Evolutionary conservation across 1,140 invertebrate species (phyloP), one percentile per base, ranked within the genome.

Genomic region (Fopius arisanus): DNA sequence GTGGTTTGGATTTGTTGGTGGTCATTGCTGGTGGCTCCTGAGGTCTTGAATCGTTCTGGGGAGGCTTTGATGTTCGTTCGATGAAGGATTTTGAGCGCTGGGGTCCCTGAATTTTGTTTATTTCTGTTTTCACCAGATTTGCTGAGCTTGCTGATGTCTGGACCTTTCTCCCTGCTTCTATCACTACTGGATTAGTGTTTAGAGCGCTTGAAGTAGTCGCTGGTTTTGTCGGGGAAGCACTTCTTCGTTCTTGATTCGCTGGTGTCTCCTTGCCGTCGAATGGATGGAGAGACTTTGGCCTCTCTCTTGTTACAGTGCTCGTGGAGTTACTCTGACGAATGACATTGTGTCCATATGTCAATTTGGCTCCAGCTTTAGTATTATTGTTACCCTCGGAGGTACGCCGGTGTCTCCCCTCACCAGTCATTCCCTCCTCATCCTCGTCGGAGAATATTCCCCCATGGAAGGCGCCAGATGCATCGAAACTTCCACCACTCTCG

Each of bases 401-500:
- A 12, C 84, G 80, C 21, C 87, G 78, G 29, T 79, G 78, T 69
- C 86, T 77, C 0, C 79, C 51, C 37, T 83, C 82, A 67, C 54
- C 74, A 12, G 73, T 74, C 28, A 72, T 71, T 5, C 77, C 79
- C 0, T 88, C 88, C 1, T 89, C 87, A n/a, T 91, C 91, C 31
- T 92, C 91, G 67, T 91, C 90, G 0, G 90, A 90, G 77, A 89
- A 86, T 72, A 87, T 86, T 31, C 87, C 88, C 33, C 92, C 92
- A 78, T 93, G 92, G 86, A 96, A 97, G 10, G 95, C 95, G 3
- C 96, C 96, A 65, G 91, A 92, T 1, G 95, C 90, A 86, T 97
- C 96, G 86, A 97, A 97, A 70, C 93, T 95, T 14, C 95, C 95
- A 31, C 95, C 93, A 72, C 92, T 91, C 84, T 96, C 94, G 28